phyloP scores from a whole-genome alignment of 2,888 invertebrate genomes.

The Ormyrus labotus region DNA sequence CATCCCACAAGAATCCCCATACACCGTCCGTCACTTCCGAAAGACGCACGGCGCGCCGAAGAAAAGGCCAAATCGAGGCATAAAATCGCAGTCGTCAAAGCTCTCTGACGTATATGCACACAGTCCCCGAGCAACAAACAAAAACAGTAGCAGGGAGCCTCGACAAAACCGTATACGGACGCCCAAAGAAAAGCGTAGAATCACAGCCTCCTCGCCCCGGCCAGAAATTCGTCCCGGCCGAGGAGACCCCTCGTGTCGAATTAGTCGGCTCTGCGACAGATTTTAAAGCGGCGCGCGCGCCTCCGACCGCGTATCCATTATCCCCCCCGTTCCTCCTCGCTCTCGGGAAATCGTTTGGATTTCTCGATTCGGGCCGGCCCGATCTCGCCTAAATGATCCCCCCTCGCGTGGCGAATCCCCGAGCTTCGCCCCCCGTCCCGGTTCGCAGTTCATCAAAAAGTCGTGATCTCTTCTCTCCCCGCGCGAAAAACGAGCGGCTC shows the following conservation, averaged over 20 bases:
- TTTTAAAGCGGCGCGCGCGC: background rate
- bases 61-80: no score
- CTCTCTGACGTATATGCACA: no score
- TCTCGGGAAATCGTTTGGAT: no score
- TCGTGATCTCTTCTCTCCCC: slow-evolving; percentile 2
- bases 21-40: no score
- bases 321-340: background rate
- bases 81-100: no score
- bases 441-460: slow-evolving; percentile 43
- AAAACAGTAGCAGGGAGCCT: no score
- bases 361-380: no score
- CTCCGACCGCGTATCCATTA: slow-evolving; percentile 26
- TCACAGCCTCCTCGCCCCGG: background rate
- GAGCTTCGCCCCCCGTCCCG: background rate
- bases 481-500: slow-evolving; percentile 49
- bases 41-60: no score
- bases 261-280: slow-evolving; percentile 16
- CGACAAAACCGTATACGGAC: background rate
- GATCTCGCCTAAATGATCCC: no score
- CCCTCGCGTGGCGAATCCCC: slow-evolving; percentile 34
- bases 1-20: no score
- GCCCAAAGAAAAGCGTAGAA: slow-evolving; percentile 15
- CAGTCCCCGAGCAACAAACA: no score
- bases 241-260: slow-evolving; percentile 18
- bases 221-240: slow-evolving; percentile 3